Evolutionary conservation across 2,797 vertebrate species (phyloP), one percentile per base, ranked within the genome.

Genomic region (Phataginus tetradactyla): DNA sequence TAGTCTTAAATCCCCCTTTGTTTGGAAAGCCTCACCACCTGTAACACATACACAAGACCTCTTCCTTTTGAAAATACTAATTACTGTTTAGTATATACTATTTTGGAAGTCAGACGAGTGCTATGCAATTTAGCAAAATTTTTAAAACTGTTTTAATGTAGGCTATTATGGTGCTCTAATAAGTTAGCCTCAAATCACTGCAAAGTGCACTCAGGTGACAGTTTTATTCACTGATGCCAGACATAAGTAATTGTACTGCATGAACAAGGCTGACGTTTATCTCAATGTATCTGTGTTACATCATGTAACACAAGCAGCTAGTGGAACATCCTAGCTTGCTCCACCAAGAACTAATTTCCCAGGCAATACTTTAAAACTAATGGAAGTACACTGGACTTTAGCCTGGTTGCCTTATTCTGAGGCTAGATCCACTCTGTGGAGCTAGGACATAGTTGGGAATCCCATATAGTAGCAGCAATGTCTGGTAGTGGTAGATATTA

Each of bases 61-160:
- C 34, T 88, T 81, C 53, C 29, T 49, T 95, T 80, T 66, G 61
- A 89, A 95, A 83, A 86, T 74, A 57, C 57, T 59, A 83, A 61
- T 63, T 77, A 68, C 39, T 64, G 1, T 71, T 71, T 77, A 84
- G 5, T 51, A 51, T 18, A 39, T 86, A n/a, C 20, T 83, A 34
- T 72, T 81, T 49, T 69, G 7, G 57, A 91, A 74, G 57, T 68
- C 75, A 81, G 57, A 81, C 13, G 75, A 92, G 9, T 86, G 11
- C 49, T 68, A 63, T 8, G 20, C 4, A 77, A 3, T 81, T 93
- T 42, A 51, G 69, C 75, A 90, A 69, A 17, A 5, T 14, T 53
- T 92, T 61, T 9, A 84, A 71, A 63, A 75, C 69, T 84, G 12
- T 66, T 88, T 66, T 72, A 55, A 55, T 80, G 64, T 66, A 39